Percentiles rank a stretch among this genome's conserved stretches.
Evolutionary conservation across 2,113 vertebrate genomes (phyloP).

Genomic region (Apteryx mantelli): DNA sequence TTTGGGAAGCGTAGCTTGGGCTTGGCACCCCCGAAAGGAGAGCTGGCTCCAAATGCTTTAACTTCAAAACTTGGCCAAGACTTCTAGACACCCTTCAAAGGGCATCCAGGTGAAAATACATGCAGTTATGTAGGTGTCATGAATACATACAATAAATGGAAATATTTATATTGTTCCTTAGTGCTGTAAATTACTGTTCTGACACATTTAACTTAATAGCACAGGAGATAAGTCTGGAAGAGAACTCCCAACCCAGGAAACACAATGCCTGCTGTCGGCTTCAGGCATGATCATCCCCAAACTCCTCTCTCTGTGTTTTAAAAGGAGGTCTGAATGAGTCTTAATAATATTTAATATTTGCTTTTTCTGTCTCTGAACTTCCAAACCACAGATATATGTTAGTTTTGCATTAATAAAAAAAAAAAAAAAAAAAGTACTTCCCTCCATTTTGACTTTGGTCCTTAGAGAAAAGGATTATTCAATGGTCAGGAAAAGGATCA

Average conservation of each 20-base stretch:
- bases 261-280: not conserved
- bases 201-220: not conserved
- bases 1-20: fast-evolving
- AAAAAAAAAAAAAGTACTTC: not conserved
- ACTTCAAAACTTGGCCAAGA: not conserved
- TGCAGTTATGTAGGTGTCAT: not conserved
- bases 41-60: not conserved
- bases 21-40: not conserved
- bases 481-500: not conserved
- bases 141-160: not conserved
- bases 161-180: not conserved
- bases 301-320: not conserved
- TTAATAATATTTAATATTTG: not conserved
- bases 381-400: not conserved
- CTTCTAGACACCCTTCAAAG: not conserved
- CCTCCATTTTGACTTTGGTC: not conserved
- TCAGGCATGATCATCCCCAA: not conserved
- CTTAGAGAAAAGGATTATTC: not conserved
- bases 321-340: not conserved
- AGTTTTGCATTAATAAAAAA: not conserved
- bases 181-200: not conserved
- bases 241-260: not conserved
- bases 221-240: not conserved
- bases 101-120: fast-evolving
- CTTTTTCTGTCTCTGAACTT: not conserved